Evolutionary conservation across 2,113 vertebrate genomes (phyloP).

Genomic region (Nymphicus hollandicus): DNA sequence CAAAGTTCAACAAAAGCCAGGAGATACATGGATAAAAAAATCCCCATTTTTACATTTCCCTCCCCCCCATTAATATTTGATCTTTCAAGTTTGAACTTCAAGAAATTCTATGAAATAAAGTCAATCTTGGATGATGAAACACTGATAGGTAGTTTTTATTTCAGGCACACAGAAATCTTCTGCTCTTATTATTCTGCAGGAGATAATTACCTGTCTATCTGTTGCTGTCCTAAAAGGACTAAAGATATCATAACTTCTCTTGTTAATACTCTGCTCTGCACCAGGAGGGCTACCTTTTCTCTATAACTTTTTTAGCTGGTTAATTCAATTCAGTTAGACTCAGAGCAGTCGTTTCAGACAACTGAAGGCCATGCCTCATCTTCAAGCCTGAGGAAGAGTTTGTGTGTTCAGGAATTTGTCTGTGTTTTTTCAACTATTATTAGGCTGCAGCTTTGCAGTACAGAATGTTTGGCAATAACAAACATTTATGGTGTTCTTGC

Average conservation of each 20-base stretch:
- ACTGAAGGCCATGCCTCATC: not conserved
- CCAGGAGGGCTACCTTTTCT: not conserved
- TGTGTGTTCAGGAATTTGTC: not conserved
- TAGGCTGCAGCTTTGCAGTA: not conserved
- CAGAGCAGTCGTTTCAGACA: not conserved
- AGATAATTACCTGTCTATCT: not conserved
- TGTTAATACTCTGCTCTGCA: not conserved
- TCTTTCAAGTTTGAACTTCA: not conserved
- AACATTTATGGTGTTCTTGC: not conserved
- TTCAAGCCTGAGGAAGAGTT: not conserved
- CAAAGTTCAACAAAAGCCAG: not conserved
- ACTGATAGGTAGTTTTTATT: not conserved
- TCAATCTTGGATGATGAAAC: not conserved
- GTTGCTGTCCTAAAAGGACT: not conserved
- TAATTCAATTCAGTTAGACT: not conserved
- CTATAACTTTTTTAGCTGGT: not conserved
- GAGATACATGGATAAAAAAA: not conserved
- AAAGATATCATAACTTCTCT: not conserved
- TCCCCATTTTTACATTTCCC: not conserved
- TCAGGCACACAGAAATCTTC: not conserved
- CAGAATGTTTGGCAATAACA: not conserved
- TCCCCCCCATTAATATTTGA: not conserved
- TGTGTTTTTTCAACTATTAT: not conserved
- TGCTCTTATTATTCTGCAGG: not conserved
- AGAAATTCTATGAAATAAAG: not conserved